Percentiles rank a stretch among this genome's conserved stretches.
Evolutionary conservation across 1,140 invertebrate genomes (phyloP).

Genomic region (silkworm (Bombyx mori)): DNA sequence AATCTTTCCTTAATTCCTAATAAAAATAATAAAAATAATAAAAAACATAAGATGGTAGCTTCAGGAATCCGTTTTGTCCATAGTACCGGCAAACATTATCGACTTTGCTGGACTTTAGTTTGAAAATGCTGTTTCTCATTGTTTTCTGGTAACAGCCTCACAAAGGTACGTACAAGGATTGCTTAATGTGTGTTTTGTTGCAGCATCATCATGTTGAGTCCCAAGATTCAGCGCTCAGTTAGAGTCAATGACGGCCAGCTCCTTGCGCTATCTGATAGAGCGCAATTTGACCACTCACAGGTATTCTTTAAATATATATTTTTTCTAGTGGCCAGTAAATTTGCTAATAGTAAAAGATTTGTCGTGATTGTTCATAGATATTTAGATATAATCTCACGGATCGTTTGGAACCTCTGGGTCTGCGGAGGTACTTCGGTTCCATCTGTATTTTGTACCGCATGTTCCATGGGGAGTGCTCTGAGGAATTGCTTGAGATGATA

Average conservation of each 20-base stretch:
- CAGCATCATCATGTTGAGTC: slow-evolving; percentile 75
- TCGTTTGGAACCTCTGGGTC: no score
- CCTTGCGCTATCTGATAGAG: slow-evolving; percentile 87
- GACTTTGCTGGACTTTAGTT: not conserved
- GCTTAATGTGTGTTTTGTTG: not conserved
- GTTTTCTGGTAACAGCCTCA: not conserved
- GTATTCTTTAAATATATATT: slow-evolving; percentile 27
- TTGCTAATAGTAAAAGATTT: no score
- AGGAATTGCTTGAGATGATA: no score
- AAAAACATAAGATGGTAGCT: not conserved
- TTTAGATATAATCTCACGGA: no score
- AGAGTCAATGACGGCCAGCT: slow-evolving; percentile 87
- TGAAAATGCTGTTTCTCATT: not conserved
- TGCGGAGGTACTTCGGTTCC: no score
- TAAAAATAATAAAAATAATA: not conserved
- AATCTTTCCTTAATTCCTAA: no score
- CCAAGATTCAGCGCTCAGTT: slow-evolving; percentile 87
- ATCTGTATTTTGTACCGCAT: no score
- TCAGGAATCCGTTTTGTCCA: not conserved
- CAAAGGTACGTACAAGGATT: not conserved
- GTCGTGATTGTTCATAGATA: no score
- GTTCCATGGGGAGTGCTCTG: no score
- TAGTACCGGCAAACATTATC: not conserved
- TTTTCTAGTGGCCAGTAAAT: no score
- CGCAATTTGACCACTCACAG: slow-evolving; percentile 83